Evolutionary conservation across 2,888 invertebrate species (phyloP).

Genomic region (Caenorhabditis sp.): DNA sequence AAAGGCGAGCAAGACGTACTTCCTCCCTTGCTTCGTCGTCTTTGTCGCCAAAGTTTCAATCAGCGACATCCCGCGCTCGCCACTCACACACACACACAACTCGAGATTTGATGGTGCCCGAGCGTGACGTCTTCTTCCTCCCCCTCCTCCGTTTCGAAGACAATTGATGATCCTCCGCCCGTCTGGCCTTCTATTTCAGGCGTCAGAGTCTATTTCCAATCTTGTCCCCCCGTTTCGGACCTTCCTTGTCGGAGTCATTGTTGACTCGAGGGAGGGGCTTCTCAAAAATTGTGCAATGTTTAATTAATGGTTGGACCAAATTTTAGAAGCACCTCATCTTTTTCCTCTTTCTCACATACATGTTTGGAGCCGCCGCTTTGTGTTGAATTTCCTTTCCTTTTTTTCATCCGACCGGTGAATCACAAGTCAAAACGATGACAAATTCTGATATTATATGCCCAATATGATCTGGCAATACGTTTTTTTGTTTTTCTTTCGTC

Average conservation of each 20-base stretch:
- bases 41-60: conserved; percentile 47
- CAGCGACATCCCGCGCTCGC: conserved; percentile 19
- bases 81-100: conserved; percentile 8
- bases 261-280: conserved; percentile 5
- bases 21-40: conserved; percentile 18
- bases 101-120: conserved; percentile 46
- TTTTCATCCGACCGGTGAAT: conserved; percentile 15
- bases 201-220: conserved; percentile 2
- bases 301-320: conserved; percentile 45
- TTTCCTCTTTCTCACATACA: conserved; percentile 27
- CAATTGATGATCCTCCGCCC: conserved; percentile 37
- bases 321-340: conserved; percentile 2
- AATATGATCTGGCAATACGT: conserved; percentile 25
- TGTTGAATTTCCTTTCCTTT: conserved; percentile 22
- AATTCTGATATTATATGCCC: conserved; percentile 11
- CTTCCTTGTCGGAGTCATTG: background rate
- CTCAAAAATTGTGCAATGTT: conserved; percentile 36
- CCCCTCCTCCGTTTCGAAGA: too few relatives aligned
- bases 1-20: conserved; percentile 26
- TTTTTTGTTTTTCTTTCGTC: conserved; percentile 16
- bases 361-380: conserved; percentile 29
- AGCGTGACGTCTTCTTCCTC: conserved; percentile 1
- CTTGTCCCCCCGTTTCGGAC: conserved; percentile 1
- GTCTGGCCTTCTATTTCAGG: conserved; percentile 28
- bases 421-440: conserved; percentile 11